Conservation (phyloP, 2,797 vertebrate genomes). For the Gymnoscopelus microlampas region DNA sequence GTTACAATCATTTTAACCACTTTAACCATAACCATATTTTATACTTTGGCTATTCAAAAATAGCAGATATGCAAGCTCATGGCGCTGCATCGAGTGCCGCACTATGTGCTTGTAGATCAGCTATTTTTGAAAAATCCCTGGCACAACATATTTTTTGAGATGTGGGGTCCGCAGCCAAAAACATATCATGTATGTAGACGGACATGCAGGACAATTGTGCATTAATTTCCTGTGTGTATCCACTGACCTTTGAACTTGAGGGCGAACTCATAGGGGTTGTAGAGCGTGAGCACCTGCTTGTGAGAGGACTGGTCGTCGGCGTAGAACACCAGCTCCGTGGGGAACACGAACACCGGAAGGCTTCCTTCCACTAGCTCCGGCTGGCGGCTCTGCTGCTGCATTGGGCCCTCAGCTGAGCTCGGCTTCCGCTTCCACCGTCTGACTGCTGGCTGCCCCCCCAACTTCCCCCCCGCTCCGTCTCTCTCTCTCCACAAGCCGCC, state of each 20-base stretch:
- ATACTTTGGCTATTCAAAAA: too few species aligned
- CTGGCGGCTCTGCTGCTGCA: constrained; percentile 97
- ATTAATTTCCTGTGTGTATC: background rate
- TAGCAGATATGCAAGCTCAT: too few species aligned
- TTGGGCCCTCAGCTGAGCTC: constrained; percentile 89
- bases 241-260: constrained; percentile 99
- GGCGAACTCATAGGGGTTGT: constrained; percentile 99
- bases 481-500: constrained; percentile 58
- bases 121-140: too few species aligned
- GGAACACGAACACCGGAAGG: constrained; percentile 99
- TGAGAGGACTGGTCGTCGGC: constrained; percentile 98
- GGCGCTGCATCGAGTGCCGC: too few species aligned
- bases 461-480: constrained; percentile 77
- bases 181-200: background rate
- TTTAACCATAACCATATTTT: too few species aligned
- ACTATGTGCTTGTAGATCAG: too few species aligned
- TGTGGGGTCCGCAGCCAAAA: too few species aligned
- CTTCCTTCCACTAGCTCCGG: constrained; percentile 99
- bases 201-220: background rate
- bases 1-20: too few species aligned
- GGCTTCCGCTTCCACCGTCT: constrained; percentile 67
- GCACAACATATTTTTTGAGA: too few species aligned
- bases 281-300: constrained; percentile 99
- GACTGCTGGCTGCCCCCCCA: constrained; percentile 19
- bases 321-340: constrained; percentile 98